Percentiles rank a stretch among this genome's conserved stretches.
Evolutionary conservation across 2,888 invertebrate genomes (phyloP).

Genomic region (Pinctada fucata): DNA sequence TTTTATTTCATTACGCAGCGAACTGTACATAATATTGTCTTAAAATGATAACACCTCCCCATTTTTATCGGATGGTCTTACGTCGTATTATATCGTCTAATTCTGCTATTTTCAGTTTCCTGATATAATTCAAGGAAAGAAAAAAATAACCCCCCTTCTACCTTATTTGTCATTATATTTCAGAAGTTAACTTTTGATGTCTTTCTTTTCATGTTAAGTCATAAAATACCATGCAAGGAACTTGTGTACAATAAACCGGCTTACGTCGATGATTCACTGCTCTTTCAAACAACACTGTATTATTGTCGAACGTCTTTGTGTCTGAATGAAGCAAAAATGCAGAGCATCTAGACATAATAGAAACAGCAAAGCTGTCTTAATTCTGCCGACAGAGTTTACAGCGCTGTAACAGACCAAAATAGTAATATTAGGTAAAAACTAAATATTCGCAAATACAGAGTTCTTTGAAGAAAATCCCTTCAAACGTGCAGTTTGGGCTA

Average conservation of each 20-base stretch:
- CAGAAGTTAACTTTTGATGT: too few relatives aligned
- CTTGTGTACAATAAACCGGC: background rate
- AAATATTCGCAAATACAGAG: background rate
- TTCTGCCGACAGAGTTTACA: background rate
- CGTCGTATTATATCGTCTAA: too few relatives aligned
- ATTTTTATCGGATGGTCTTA: too few relatives aligned
- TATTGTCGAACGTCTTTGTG: background rate
- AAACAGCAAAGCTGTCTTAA: background rate
- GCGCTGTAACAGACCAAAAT: background rate
- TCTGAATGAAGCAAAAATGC: background rate
- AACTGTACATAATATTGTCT: too few relatives aligned
- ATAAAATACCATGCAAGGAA: background rate
- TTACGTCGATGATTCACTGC: background rate
- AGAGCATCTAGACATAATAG: background rate
- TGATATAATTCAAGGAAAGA: too few relatives aligned
- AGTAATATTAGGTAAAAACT: slow-evolving; percentile 1
- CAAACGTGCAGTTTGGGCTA: background rate
- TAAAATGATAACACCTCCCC: too few relatives aligned
- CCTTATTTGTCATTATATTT: too few relatives aligned
- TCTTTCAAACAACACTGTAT: background rate
- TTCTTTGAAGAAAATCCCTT: background rate
- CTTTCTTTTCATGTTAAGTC: background rate
- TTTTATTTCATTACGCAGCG: too few relatives aligned
- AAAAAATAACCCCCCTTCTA: too few relatives aligned
- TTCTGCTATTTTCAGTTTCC: too few relatives aligned